Base-by-base conservation (phyloP, 2,888 invertebrate species). In the Synanthedon vespiformis region DNA sequence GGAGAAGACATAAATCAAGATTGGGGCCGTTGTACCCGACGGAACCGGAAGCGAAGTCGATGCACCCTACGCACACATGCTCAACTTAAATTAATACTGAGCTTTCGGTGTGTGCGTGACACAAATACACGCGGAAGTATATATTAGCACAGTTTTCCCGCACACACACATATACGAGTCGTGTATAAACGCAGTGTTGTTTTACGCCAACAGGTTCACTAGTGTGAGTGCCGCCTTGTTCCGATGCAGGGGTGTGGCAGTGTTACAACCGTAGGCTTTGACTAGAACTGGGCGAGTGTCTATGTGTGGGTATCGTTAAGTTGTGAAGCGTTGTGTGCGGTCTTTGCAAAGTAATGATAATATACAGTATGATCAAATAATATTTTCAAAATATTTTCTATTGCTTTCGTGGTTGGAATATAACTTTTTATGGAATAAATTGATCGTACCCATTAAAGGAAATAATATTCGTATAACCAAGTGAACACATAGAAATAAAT, bases 1-100 rank as follows among this genome's bases (percentile, higher is more conserved):
- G 73, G 66, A 61, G 64, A 68, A 71, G 63, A 68, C 79, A 77
- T 83, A 85, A 84, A 85, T 85, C 85, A 82, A 67, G 61, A 34
- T 73, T 73, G 77, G 64, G 84, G 85, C 80, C 85, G 77, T 81
- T 82, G 80, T 81, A 82, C 86, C 77, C 80, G 67, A 69, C 74
- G 74, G 70, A 75, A 72, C 76, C 74, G 85, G 85, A 83, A 85
- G 72, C 77, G 59, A 65, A 82, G 86, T 84, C 85, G 81, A 80
- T 87, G 86, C 86, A 87, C 86, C 83, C 80, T 65, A 73, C 77
- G 52, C 76, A 67, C 76, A 75, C 74, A 65, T 52, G 14, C 40
- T 41, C 56, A 54, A 34, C 61, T 51, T 59, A 57, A 54, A 34
- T 61, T 51, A 59, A 57, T 53, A 58, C 57, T 51, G 53, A 51